Base-by-base conservation (phyloP, 2,797 vertebrate genomes). In the Amblyraja radiata region DNA sequence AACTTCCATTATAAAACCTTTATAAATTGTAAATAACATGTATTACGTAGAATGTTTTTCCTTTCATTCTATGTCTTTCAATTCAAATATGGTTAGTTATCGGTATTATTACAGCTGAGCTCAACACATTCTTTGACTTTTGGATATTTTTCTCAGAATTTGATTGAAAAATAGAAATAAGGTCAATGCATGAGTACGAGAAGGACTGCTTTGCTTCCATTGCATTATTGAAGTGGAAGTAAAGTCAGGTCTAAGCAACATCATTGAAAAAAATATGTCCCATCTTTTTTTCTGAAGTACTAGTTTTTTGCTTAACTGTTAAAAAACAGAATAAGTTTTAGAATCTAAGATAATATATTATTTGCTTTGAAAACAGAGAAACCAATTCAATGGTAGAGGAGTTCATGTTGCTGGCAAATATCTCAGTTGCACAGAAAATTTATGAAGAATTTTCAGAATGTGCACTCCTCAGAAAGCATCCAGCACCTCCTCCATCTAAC, bases 321-420 rank as follows among this genome's bases (percentile, higher is more conserved):
- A 46, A 73, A 23, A 39, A 46, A n/a, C 39, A n/a, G 73, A 16
- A 73, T 25, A 18, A 10, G 18, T 90, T 90, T 36, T 73, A 10
- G 28, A 73, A 71, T 21, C 65, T 90, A 21, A 39, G 14, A 23
- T 73, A 71, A 71, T 28, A 83, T 65, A 78, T 32, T 36, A 23
- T 23, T 39, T n/a, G 6, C 6, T 94, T 3, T 74, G 6, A 94
- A 95, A 93, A 74, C 88, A 99, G 99, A 97, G 99, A 99, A 96
- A 99, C 99, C 80, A 99, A 99, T 96, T 99, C 99, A 90, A 98
- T 99, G 98, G 98, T 99, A 46, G 99, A 99, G 95, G 99, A 99
- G 96, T 99, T 99, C 95, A 99, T 99, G 98, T 97, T 99, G 96
- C 96, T 99, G 94, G 99, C 99, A 79, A 99, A 99, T 95, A 97